Percentiles rank a stretch among this genome's conserved stretches.
Evolutionary conservation across 1,140 invertebrate genomes (phyloP).

Genomic region (Eumeta japonica): DNA sequence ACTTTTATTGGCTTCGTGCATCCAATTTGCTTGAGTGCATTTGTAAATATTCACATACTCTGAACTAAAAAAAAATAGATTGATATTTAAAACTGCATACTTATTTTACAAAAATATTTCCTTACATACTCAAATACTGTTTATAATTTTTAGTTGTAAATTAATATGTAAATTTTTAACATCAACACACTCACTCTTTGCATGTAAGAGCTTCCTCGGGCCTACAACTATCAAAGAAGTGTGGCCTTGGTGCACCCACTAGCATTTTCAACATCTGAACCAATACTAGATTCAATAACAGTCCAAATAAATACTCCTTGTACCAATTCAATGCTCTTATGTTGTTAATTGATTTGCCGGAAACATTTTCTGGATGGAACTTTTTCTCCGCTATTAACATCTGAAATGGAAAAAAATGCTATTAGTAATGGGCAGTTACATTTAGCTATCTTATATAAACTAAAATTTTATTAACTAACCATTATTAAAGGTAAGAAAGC

Average conservation of each 20-base stretch:
- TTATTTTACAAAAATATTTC: no score
- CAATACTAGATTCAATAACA: conserved; percentile 53
- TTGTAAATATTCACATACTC: conserved; percentile 62
- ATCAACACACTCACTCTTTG: conserved; percentile 52
- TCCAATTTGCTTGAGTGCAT: conserved; percentile 61
- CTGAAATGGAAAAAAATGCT: conserved; percentile 20
- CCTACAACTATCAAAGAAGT: conserved; percentile 70
- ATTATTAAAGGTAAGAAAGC: conserved; percentile 39
- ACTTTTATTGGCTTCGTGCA: conserved; percentile 63
- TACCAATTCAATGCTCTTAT: conserved; percentile 56
- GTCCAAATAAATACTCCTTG: conserved; percentile 59
- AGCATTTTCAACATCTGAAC: conserved; percentile 62
- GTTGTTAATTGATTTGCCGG: conserved; percentile 14
- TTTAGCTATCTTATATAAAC: no score
- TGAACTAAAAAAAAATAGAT: conserved; percentile 17
- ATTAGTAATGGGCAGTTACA: no score
- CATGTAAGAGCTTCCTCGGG: conserved; percentile 63
- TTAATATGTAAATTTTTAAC: no score
- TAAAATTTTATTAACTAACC: conserved; percentile 29
- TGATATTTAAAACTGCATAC: conserved; percentile 8
- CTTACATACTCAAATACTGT: no score
- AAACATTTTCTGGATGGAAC: conserved; percentile 14
- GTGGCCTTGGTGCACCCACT: conserved; percentile 69
- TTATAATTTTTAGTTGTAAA: no score
- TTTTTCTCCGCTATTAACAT: conserved; percentile 34